Percentiles rank a stretch among this genome's conserved stretches.
Conservation (phyloP, 2,797 vertebrate genomes). For the Characodon lateralis region DNA sequence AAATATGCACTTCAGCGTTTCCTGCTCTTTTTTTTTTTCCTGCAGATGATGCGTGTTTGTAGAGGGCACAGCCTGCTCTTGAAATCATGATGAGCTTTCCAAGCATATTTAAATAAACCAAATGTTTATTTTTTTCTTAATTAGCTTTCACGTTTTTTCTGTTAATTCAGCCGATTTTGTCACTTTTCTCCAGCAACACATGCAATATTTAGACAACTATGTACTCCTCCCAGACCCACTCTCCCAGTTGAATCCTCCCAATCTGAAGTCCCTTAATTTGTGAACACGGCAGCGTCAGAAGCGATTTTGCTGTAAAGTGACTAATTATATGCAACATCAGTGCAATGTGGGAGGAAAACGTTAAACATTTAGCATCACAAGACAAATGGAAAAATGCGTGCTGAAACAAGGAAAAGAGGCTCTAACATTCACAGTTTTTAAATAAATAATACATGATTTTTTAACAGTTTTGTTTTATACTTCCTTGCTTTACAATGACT, state of each 20-base stretch:
- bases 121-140: conserved; percentile 64
- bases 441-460: conserved; percentile 94
- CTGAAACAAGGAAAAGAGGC: conserved; percentile 91
- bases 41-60: conserved; percentile 68
- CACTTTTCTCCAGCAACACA: conserved; percentile 88
- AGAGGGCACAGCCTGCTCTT: conserved; percentile 68
- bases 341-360: conserved; percentile 90
- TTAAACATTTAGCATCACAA: conserved; percentile 98
- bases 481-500: conserved; percentile 46
- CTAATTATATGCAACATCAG: conserved; percentile 97
- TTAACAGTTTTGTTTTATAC: conserved; percentile 1
- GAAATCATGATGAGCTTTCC: conserved; percentile 74
- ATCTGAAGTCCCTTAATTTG: conserved; percentile 95
- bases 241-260: conserved; percentile 91
- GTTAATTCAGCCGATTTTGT: conserved; percentile 96
- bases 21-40: conserved; percentile 72
- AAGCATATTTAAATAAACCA: conserved; percentile 81
- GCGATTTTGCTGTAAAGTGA: conserved; percentile 94
- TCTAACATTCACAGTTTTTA: conserved; percentile 88
- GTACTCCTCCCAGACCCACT: conserved; percentile 80
- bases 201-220: conserved; percentile 95
- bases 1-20: conserved; percentile 84
- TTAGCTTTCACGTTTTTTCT: conserved; percentile 85
- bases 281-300: conserved; percentile 93
- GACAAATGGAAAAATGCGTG: conserved; percentile 93